phyloP scores from a whole-genome alignment of 2,113 vertebrate species.

The Phoxinus phoxinus region DNA sequence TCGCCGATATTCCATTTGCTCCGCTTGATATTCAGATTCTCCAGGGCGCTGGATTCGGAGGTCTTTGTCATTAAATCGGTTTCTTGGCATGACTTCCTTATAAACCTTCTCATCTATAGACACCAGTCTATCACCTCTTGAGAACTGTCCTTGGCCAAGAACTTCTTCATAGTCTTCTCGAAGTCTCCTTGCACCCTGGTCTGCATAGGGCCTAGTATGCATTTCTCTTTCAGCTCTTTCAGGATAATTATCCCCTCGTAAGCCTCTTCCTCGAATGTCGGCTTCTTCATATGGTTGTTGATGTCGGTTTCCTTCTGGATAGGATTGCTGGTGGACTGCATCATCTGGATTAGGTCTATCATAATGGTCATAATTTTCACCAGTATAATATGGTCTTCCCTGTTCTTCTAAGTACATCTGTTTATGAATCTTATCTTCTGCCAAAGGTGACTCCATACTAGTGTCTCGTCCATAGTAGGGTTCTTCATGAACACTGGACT shows the following conservation, averaged over 20 bases:
- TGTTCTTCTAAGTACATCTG: background rate
- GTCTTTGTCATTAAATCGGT: constrained; percentile 19
- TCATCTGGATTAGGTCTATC: background rate
- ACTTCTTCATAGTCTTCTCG: background rate
- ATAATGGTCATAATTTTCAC: constrained; percentile 33
- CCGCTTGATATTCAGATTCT: constrained; percentile 4
- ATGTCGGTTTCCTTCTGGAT: constrained; percentile 38
- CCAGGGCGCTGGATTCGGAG: background rate
- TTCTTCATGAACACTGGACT: background rate
- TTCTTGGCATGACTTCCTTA: constrained; percentile 7
- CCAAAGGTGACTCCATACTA: constrained; percentile 13
- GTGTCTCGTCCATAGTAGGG: constrained; percentile 40
- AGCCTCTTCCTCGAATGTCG: constrained; percentile 51
- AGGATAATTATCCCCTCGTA: constrained; percentile 33
- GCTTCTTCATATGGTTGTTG: background rate
- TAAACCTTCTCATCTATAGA: constrained; percentile 24
- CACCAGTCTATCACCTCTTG: background rate
- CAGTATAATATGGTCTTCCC: background rate
- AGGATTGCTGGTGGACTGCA: constrained; percentile 20
- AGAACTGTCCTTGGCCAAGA: background rate
- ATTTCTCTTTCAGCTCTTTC: constrained; percentile 23
- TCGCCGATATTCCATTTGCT: background rate
- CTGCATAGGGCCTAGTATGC: background rate
- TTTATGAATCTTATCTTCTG: constrained; percentile 44
- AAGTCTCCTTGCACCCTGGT: background rate